phyloP scores from a whole-genome alignment of 2,888 invertebrate species.

The Papilio demoleus region DNA sequence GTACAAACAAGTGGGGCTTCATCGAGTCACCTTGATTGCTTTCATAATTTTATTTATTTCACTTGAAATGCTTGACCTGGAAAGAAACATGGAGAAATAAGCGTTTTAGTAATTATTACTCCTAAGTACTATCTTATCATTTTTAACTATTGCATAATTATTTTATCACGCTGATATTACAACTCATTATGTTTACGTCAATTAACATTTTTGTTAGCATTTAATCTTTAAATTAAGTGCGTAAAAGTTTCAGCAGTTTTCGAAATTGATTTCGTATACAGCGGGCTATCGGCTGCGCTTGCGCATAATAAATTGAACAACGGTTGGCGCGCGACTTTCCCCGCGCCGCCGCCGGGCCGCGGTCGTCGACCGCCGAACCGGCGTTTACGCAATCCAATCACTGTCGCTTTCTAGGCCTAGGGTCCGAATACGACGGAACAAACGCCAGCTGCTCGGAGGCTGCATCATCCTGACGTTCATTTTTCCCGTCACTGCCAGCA shows the following conservation, averaged over 20 bases:
- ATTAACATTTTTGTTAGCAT: not conserved
- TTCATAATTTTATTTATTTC: not conserved
- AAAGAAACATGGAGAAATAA: not conserved
- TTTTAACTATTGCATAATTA: constrained; percentile 8
- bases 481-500: not conserved
- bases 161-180: not conserved
- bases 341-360: constrained; percentile 53
- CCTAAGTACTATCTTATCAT: not conserved
- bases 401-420: constrained; percentile 76
- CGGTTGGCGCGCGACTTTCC: constrained; percentile 67
- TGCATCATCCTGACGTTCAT: not conserved
- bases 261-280: not conserved
- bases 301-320: constrained; percentile 59
- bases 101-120: not conserved
- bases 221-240: not conserved
- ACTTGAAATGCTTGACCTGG: not conserved
- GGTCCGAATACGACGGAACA: constrained; percentile 12
- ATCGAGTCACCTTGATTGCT: not conserved
- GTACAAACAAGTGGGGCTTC: not conserved
- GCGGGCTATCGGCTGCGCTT: constrained; percentile 19
- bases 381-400: constrained; percentile 72
- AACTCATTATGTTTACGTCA: not conserved
- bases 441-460: not conserved
- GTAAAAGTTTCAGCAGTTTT: constrained; percentile 1
- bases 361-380: constrained; percentile 73